phyloP scores from a whole-genome alignment of 2,888 invertebrate genomes.

The Amiota minor region DNA sequence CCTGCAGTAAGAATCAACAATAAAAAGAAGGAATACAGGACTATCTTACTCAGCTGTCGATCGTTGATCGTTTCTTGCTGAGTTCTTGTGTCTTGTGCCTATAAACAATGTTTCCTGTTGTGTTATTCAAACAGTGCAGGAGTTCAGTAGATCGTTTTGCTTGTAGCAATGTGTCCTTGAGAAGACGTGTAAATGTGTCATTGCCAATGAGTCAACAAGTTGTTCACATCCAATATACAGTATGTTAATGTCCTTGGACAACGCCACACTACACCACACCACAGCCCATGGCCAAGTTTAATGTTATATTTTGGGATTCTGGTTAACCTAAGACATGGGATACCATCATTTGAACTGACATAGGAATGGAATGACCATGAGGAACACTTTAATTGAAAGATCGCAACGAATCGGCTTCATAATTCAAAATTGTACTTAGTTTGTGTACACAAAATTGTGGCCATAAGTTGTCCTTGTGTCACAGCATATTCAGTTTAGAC shows the following conservation, averaged over 20 bases:
- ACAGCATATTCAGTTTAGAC: not conserved
- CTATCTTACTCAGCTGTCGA: too few relatives aligned
- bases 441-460: slow-evolving; percentile 50
- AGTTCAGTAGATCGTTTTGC: too few relatives aligned
- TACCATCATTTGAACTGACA: not conserved
- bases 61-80: too few relatives aligned
- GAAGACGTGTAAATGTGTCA: too few relatives aligned
- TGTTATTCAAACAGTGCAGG: too few relatives aligned
- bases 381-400: slow-evolving; percentile 10
- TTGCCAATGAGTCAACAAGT: slow-evolving; percentile 8
- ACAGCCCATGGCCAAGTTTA: slow-evolving; percentile 53
- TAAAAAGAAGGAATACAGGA: not conserved
- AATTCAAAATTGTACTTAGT: not conserved
- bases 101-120: too few relatives aligned
- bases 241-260: slow-evolving; percentile 10
- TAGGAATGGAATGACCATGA: not conserved
- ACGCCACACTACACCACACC: not conserved
- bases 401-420: slow-evolving; percentile 4
- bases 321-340: slow-evolving; percentile 52
- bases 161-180: too few relatives aligned
- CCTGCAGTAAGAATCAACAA: not conserved
- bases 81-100: too few relatives aligned
- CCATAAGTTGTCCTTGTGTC: slow-evolving; percentile 54
- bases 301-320: slow-evolving; percentile 62
- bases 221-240: not conserved